Percentiles rank a stretch among this genome's conserved stretches.
phyloP scores from a whole-genome alignment of 2,113 vertebrate species.

The Saguinus midas region DNA sequence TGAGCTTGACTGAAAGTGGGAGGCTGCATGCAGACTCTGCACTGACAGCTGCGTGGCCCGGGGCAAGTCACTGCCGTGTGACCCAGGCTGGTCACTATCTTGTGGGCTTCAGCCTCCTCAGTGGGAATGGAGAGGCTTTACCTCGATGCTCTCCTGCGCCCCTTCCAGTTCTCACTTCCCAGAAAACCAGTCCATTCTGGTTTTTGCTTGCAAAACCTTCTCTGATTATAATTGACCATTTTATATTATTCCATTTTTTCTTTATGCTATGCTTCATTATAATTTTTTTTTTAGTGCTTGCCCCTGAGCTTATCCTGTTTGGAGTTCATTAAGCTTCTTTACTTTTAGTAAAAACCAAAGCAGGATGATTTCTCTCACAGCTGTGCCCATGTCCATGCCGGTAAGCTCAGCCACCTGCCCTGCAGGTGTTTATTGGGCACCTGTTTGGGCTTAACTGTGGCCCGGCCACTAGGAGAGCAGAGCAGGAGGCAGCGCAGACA shows the following conservation, averaged over 20 bases:
- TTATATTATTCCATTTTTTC: too few relatives aligned
- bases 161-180: background rate
- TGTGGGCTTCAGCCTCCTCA: rapidly evolving
- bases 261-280: too few relatives aligned
- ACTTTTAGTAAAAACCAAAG: background rate
- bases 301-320: too few relatives aligned
- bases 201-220: background rate
- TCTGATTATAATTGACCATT: too few relatives aligned
- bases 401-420: rapidly evolving
- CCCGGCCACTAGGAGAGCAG: background rate
- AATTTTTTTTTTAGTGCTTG: too few relatives aligned
- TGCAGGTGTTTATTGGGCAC: rapidly evolving
- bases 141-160: background rate
- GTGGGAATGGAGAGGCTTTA: background rate
- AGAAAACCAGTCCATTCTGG: background rate
- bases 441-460: rapidly evolving
- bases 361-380: rapidly evolving
- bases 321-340: too few relatives aligned
- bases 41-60: rapidly evolving
- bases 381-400: rapidly evolving
- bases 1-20: background rate
- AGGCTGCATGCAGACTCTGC: too few relatives aligned
- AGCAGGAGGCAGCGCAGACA: rapidly evolving
- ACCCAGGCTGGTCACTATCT: background rate
- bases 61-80: background rate